phyloP scores from a whole-genome alignment of 1,140 invertebrate genomes.

The Calephelis nemesis region DNA sequence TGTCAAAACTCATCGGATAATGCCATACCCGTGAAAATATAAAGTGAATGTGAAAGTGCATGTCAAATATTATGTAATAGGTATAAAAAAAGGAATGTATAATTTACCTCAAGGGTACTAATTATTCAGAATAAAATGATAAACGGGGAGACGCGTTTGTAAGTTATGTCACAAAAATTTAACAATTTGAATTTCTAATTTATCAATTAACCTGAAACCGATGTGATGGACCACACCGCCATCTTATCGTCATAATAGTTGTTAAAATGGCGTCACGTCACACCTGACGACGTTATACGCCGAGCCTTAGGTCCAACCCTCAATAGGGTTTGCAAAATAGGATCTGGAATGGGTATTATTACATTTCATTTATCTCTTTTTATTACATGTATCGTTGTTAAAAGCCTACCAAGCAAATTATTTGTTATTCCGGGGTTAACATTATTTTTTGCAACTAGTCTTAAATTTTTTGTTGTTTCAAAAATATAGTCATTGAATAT shows the following conservation, averaged over 20 bases:
- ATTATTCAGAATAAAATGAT: conserved; percentile 1
- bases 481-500: no score
- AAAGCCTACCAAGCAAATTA: no score
- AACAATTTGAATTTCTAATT: neutral
- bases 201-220: neutral
- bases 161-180: neutral
- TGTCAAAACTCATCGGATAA: neutral
- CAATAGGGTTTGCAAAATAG: no score
- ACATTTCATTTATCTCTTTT: no score
- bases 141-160: neutral
- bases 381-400: no score
- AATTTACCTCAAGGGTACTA: neutral
- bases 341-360: no score
- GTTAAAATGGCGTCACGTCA: neutral
- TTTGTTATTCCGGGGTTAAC: no score
- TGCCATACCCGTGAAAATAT: neutral
- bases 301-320: no score
- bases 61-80: neutral
- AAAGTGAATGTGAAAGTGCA: neutral
- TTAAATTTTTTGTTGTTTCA: no score
- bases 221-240: no score
- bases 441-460: no score
- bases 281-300: no score
- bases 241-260: neutral
- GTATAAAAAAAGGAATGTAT: conserved; percentile 2